Evolutionary conservation across 2,113 vertebrate genomes (phyloP).

Genomic region (Cebus imitator): DNA sequence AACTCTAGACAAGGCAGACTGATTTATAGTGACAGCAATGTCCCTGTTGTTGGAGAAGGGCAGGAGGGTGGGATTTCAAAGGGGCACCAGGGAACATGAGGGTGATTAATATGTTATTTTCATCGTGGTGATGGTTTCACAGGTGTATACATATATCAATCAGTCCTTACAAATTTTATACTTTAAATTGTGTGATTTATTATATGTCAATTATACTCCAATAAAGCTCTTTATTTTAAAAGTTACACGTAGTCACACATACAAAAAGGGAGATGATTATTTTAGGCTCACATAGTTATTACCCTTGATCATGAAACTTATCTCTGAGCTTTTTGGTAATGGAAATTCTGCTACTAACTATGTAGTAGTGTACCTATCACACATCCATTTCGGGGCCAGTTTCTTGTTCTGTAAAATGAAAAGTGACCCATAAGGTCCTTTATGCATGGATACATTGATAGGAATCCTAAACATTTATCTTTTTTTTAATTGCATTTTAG

Average conservation of each 20-base stretch:
- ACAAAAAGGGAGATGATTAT: not conserved
- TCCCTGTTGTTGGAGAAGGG: not conserved
- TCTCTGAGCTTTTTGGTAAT: not conserved
- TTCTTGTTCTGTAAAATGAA: conserved; percentile 5
- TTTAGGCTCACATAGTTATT: conserved; percentile 24
- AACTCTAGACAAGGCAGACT: not conserved
- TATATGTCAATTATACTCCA: not conserved
- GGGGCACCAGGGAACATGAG: not conserved
- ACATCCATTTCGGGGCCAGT: not conserved
- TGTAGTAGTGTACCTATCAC: not conserved
- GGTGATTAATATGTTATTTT: not conserved
- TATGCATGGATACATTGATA: not conserved
- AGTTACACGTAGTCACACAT: not conserved
- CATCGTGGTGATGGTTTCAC: not conserved
- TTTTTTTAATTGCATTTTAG: not conserved
- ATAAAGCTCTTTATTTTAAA: conserved; percentile 1
- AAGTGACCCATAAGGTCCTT: not conserved
- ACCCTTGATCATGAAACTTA: not conserved
- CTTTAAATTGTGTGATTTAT: conserved; percentile 39
- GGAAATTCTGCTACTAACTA: conserved; percentile 16
- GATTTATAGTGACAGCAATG: conserved; percentile 28
- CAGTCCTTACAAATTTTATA: not conserved
- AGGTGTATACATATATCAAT: not conserved
- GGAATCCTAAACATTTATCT: not conserved
- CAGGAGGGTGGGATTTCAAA: not conserved